Percentiles rank a stretch among this genome's conserved stretches.
Evolutionary conservation across 1,140 invertebrate genomes (phyloP).

Genomic region (Eumaeus atala): DNA sequence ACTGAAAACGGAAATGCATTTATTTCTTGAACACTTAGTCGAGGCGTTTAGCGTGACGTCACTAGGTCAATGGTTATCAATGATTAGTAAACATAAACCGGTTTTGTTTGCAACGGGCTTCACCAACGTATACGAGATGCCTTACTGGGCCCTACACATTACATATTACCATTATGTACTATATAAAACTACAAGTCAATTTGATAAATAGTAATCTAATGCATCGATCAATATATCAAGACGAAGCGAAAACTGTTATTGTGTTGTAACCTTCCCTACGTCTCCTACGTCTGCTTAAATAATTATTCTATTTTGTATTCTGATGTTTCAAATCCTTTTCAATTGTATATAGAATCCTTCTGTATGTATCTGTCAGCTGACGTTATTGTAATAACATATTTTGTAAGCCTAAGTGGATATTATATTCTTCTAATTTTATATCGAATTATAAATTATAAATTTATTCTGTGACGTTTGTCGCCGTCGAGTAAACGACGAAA

Average conservation of each 20-base stretch:
- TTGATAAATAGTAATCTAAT: slow-evolving; percentile 28
- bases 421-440: slow-evolving; percentile 74
- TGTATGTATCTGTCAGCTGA: slow-evolving; percentile 63
- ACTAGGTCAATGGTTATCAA: slow-evolving; percentile 32
- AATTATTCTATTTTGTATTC: slow-evolving; percentile 8
- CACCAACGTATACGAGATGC: slow-evolving; percentile 2
- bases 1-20: slow-evolving; percentile 60
- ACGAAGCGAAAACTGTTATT: slow-evolving; percentile 11
- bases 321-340: slow-evolving; percentile 26
- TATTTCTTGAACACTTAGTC: slow-evolving; percentile 48
- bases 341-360: slow-evolving; percentile 37
- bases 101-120: neutral
- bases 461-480: slow-evolving; percentile 10
- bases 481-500: slow-evolving; percentile 14
- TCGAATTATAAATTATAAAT: slow-evolving; percentile 32
- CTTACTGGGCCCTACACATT: slow-evolving; percentile 12
- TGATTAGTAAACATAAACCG: slow-evolving; percentile 29
- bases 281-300: neutral
- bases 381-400: slow-evolving; percentile 55
- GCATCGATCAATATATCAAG: no score
- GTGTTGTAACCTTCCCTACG: neutral
- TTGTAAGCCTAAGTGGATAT: slow-evolving; percentile 69
- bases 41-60: slow-evolving; percentile 27
- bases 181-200: slow-evolving; percentile 59
- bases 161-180: slow-evolving; percentile 18